phyloP scores from a whole-genome alignment of 2,888 invertebrate genomes.

The Branchellion lobata region DNA sequence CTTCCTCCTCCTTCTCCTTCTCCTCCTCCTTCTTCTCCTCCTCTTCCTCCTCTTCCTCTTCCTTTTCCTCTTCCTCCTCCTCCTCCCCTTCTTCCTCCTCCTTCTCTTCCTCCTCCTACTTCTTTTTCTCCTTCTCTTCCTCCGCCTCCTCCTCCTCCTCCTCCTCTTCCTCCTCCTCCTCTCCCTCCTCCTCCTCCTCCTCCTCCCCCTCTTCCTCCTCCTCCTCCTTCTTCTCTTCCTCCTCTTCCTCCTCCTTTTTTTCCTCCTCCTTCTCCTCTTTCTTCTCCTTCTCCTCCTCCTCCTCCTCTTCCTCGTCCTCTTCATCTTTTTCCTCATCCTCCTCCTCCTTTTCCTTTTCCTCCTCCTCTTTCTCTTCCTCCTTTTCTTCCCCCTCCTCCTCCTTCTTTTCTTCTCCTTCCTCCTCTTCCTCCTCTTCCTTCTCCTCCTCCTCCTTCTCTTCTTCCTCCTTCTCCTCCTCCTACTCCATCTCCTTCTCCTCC shows the following conservation, averaged over 20 bases:
- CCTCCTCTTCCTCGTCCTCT: not conserved
- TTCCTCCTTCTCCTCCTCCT: too few species aligned
- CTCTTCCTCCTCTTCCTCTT: not conserved
- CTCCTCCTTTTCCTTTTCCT: too few species aligned
- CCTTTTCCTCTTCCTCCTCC: too few species aligned
- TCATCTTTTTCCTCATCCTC: too few species aligned
- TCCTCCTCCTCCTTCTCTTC: not conserved
- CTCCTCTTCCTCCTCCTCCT: not conserved
- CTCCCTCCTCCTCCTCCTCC: not conserved
- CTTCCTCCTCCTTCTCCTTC: not conserved
- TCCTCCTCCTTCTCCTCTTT: not conserved
- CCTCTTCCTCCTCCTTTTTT: not conserved
- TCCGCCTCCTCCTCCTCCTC: too few species aligned
- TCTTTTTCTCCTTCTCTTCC: too few species aligned
- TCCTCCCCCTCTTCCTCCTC: not conserved
- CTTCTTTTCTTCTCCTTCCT: not conserved
- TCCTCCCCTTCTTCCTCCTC: constrained; percentile 6
- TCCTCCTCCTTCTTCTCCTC: not conserved
- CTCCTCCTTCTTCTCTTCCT: not conserved
- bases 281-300: not conserved
- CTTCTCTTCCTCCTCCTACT: too few species aligned
- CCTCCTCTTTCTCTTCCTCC: not conserved
- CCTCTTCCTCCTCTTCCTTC: not conserved
- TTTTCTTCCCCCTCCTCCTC: not conserved
- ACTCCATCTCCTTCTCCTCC: too few species aligned